Percentiles rank a stretch among this genome's conserved stretches.
Conservation (phyloP, 2,888 invertebrate species). For the Parnassius glacialis region DNA sequence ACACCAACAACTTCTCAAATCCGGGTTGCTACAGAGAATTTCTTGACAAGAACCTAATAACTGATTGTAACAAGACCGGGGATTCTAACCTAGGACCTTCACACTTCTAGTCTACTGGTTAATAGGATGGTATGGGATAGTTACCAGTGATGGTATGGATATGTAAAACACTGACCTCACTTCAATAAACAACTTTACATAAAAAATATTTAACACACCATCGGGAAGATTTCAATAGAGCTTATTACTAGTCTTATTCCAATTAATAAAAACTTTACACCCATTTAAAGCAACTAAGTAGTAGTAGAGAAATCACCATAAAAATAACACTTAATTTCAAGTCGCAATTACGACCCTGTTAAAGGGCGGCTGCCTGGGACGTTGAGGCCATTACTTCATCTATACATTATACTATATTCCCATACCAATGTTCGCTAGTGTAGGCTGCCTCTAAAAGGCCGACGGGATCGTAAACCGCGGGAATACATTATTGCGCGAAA, state of each 20-base stretch:
- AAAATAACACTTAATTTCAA: slow-evolving; percentile 81
- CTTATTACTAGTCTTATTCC: slow-evolving; percentile 50
- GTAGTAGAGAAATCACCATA: slow-evolving; percentile 79
- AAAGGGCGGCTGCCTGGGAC: slow-evolving; percentile 72
- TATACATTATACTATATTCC: slow-evolving; percentile 61
- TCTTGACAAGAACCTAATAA: too few species aligned
- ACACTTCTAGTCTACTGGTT: too few species aligned
- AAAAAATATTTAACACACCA: slow-evolving; percentile 10
- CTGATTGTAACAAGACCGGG: too few species aligned
- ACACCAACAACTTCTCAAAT: too few species aligned
- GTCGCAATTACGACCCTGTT: slow-evolving; percentile 75
- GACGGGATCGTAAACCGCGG: slow-evolving; percentile 58
- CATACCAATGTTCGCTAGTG: slow-evolving; percentile 48
- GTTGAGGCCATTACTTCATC: slow-evolving; percentile 63
- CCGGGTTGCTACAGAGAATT: too few species aligned
- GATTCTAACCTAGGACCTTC: too few species aligned
- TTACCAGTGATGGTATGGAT: too few species aligned
- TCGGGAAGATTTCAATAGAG: slow-evolving; percentile 14
- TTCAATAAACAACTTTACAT: background rate
- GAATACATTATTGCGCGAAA: slow-evolving; percentile 37
- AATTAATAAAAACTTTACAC: slow-evolving; percentile 78
- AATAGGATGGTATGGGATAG: too few species aligned
- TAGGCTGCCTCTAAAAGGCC: slow-evolving; percentile 50
- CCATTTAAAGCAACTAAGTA: slow-evolving; percentile 78
- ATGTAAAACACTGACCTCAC: too few species aligned